Percentiles rank a stretch among this genome's conserved stretches.
Conservation (phyloP, 2,113 vertebrate genomes). For the Typhlomys cinereus region DNA sequence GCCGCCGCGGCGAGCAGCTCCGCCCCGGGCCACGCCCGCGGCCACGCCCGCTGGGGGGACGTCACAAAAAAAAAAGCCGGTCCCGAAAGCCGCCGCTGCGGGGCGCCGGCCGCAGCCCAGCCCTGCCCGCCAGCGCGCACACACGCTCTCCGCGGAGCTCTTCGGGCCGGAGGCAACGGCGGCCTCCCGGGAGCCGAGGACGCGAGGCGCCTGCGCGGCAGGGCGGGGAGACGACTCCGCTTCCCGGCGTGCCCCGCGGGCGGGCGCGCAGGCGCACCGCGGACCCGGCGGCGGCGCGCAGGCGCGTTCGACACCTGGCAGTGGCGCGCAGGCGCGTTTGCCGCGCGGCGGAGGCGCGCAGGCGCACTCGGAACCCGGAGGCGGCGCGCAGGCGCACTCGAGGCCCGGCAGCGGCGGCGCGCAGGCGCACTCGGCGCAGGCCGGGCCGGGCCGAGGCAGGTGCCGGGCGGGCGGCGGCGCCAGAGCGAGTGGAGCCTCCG, state of each 20-base stretch:
- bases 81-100: neutral
- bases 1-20: no score
- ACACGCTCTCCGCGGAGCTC: constrained; percentile 1
- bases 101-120: neutral
- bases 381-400: constrained; percentile 1
- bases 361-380: no score
- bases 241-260: constrained; percentile 74
- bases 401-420: constrained; percentile 7
- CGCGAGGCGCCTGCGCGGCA: constrained; percentile 48
- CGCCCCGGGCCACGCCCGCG: neutral
- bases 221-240: neutral
- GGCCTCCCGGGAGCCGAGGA: constrained; percentile 6
- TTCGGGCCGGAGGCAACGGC: neutral
- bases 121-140: constrained; percentile 15
- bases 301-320: no score
- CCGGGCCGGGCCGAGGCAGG: neutral
- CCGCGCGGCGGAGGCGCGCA: no score
- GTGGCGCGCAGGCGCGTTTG: no score
- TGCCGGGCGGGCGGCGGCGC: constrained; percentile 23
- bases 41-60: constrained; percentile 32
- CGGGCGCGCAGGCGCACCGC: constrained; percentile 31
- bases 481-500: constrained; percentile 64
- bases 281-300: no score
- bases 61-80: constrained; percentile 77
- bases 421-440: constrained; percentile 29